A percentile compares a stretch with the other conserved stretches of the same genome.
Conservation (phyloP, 2,797 vertebrate species). For the Cryptoprocta ferox region DNA sequence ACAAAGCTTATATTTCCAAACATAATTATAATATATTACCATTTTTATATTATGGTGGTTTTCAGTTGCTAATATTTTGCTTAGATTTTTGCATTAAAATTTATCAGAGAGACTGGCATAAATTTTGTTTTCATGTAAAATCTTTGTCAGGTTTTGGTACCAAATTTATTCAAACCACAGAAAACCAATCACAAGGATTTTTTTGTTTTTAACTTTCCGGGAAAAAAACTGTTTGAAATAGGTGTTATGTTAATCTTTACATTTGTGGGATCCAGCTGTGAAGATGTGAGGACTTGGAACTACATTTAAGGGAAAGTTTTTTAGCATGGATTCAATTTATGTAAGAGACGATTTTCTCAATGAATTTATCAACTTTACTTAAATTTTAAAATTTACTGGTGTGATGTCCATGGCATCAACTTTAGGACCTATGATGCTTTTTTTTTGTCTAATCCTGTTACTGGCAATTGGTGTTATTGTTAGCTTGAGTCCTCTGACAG, state of each 20-base stretch:
- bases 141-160: background rate
- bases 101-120: background rate
- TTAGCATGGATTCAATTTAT: background rate
- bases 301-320: background rate
- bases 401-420: background rate
- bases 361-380: background rate
- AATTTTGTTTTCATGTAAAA: background rate
- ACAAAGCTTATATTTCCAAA: background rate
- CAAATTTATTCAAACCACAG: background rate
- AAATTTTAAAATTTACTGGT: background rate
- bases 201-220: background rate
- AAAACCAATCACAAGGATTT: background rate
- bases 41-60: background rate
- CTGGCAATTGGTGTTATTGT: background rate
- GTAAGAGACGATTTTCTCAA: background rate
- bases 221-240: background rate
- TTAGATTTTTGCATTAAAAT: background rate
- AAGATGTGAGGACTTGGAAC: background rate
- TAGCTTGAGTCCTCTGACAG: background rate
- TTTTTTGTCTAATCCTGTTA: background rate
- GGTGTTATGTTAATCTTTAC: background rate
- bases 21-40: background rate
- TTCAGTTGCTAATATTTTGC: background rate
- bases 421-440: background rate
- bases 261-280: background rate